Evolutionary conservation across 2,797 vertebrate genomes (phyloP).

Genomic region (Hafferia zeledoni): DNA sequence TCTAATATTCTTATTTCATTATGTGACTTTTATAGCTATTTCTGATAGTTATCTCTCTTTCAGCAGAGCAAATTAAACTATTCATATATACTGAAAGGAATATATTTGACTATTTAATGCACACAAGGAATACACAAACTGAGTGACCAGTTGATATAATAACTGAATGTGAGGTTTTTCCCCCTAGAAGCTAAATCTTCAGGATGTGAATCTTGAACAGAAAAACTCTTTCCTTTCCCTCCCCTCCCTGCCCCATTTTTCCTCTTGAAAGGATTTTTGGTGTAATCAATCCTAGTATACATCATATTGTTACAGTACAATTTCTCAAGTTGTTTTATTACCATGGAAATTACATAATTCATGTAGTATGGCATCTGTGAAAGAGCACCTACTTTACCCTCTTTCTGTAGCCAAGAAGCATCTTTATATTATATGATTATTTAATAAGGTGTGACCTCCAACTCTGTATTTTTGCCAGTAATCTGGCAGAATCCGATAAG

Average conservation of each 20-base stretch:
- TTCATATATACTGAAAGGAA: conserved; percentile 63
- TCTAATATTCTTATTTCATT: conserved; percentile 79
- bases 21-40: conserved; percentile 76
- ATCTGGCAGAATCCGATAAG: not conserved
- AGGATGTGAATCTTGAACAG: not conserved
- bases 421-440: not conserved
- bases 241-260: not conserved
- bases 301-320: conserved; percentile 58
- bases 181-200: not conserved
- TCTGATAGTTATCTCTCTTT: conserved; percentile 69
- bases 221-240: not conserved
- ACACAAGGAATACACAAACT: conserved; percentile 39
- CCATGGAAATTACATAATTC: conserved; percentile 58
- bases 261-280: conserved; percentile 45
- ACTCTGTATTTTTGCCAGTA: conserved; percentile 9
- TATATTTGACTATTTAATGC: conserved; percentile 57
- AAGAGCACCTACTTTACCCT: conserved; percentile 34
- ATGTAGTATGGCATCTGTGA: conserved; percentile 20
- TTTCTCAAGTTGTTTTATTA: conserved; percentile 67
- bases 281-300: conserved; percentile 47
- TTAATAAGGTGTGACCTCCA: conserved; percentile 50
- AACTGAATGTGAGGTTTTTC: conserved; percentile 10
- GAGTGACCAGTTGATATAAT: conserved; percentile 36
- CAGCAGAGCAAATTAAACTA: conserved; percentile 71
- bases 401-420: conserved; percentile 36